These are phyloP conservation scores for Thecophora atra DNA, from an alignment of 2,888 invertebrate species.

Conservation along the genomic window DNA sequence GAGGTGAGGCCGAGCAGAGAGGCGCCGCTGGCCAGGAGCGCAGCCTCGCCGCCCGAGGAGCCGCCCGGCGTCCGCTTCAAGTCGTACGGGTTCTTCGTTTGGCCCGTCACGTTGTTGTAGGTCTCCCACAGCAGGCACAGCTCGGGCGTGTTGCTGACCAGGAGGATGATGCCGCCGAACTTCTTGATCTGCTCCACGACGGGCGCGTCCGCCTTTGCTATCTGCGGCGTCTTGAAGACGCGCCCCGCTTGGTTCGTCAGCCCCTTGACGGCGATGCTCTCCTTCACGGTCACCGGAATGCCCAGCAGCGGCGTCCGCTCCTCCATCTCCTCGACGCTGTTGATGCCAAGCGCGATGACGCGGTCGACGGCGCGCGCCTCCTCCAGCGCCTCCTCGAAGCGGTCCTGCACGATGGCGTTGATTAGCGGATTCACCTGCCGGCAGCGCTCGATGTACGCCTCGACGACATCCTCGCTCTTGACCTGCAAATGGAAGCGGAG, in stretches of 20 bases:
- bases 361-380: constrained; percentile 81
- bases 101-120: constrained; percentile 85
- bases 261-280: constrained; percentile 81
- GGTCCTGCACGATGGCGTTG: constrained; percentile 83
- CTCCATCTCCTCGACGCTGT: constrained; percentile 72
- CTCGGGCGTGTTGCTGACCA: constrained; percentile 91
- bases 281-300: constrained; percentile 86
- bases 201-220: constrained; percentile 78
- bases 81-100: constrained; percentile 90
- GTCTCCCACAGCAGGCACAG: constrained; percentile 93
- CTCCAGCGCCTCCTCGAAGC: constrained; percentile 77
- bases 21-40: constrained; percentile 80
- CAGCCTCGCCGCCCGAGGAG: constrained; percentile 88
- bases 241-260: constrained; percentile 81
- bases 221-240: constrained; percentile 69
- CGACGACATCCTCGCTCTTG: constrained; percentile 75
- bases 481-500: constrained; percentile 68
- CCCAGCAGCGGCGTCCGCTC: constrained; percentile 80
- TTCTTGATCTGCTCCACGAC: constrained; percentile 75
- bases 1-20: constrained; percentile 86
- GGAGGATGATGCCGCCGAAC: constrained; percentile 85
- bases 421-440: constrained; percentile 80
- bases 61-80: constrained; percentile 83
- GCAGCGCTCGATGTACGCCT: constrained; percentile 79
- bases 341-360: constrained; percentile 70